These are phyloP conservation scores for Sparus aurata DNA, from an alignment of 2,797 vertebrate genomes.

Conservation along the genomic window DNA sequence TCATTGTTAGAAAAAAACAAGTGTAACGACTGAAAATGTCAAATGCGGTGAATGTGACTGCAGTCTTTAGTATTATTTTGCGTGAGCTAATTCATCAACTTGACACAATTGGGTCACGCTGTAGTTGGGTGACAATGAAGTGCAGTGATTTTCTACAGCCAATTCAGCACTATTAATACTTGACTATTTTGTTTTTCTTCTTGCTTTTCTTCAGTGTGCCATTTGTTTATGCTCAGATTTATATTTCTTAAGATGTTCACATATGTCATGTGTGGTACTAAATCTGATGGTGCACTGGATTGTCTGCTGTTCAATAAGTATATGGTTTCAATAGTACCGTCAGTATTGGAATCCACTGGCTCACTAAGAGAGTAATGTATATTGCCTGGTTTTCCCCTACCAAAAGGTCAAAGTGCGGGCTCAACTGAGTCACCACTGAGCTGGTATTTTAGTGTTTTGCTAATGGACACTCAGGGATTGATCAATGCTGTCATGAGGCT, in stretches of 20 bases:
- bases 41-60: background rate
- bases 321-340: too few species aligned
- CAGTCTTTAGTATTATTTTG: background rate
- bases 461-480: background rate
- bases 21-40: constrained; percentile 20
- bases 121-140: background rate
- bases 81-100: background rate
- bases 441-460: background rate
- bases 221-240: background rate
- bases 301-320: too few species aligned
- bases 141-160: background rate
- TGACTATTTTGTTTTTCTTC: too few species aligned
- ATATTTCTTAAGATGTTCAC: background rate
- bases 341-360: too few species aligned
- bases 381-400: background rate
- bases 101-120: background rate
- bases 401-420: constrained; percentile 11
- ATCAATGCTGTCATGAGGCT: background rate
- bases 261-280: background rate
- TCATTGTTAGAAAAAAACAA: constrained; percentile 20
- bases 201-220: background rate
- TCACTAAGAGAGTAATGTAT: too few species aligned
- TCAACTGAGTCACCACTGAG: too few species aligned
- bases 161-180: background rate
- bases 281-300: background rate